Evolutionary conservation across 1,140 invertebrate genomes (phyloP).

Genomic region (Mesaphorura yosii): DNA sequence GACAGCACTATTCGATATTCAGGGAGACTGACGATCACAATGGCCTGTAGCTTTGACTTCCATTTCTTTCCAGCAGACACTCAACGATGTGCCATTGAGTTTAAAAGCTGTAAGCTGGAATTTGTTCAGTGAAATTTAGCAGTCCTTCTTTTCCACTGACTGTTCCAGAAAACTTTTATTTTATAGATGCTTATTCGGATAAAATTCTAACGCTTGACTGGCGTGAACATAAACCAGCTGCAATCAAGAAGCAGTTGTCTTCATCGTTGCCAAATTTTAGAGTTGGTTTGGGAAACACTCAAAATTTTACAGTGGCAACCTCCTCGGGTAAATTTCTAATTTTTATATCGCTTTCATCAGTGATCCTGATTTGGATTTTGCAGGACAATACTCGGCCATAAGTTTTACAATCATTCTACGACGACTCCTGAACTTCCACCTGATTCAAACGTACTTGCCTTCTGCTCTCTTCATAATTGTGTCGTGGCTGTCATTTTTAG

Average conservation of each 20-base stretch:
- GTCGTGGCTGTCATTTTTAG: constrained; percentile 52
- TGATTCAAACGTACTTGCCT: constrained; percentile 50
- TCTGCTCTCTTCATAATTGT: constrained; percentile 51
- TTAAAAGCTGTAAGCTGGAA: neutral
- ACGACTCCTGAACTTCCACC: constrained; percentile 45
- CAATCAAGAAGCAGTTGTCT: neutral
- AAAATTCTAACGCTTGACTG: constrained; percentile 14
- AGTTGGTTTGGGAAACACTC: constrained; percentile 18
- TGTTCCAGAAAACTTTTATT: neutral
- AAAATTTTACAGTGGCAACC: constrained; percentile 15
- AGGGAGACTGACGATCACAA: constrained; percentile 5
- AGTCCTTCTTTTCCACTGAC: neutral
- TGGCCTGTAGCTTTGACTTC: constrained; percentile 3
- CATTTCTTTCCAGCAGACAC: constrained; percentile 6
- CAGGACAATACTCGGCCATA: constrained; percentile 12
- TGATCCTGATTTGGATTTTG: neutral
- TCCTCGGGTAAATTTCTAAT: constrained; percentile 12
- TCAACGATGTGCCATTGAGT: neutral
- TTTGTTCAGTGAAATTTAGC: neutral
- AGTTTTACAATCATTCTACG: constrained; percentile 40
- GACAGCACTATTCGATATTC: constrained; percentile 26
- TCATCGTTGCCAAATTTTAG: constrained; percentile 20
- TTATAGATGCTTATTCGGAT: constrained; percentile 15
- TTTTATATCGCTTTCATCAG: neutral
- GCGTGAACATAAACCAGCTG: constrained; percentile 15